Evolutionary conservation across 2,888 invertebrate species (phyloP), one percentile per base, ranked within the genome.

Genomic region (Serripes groenlandicus): DNA sequence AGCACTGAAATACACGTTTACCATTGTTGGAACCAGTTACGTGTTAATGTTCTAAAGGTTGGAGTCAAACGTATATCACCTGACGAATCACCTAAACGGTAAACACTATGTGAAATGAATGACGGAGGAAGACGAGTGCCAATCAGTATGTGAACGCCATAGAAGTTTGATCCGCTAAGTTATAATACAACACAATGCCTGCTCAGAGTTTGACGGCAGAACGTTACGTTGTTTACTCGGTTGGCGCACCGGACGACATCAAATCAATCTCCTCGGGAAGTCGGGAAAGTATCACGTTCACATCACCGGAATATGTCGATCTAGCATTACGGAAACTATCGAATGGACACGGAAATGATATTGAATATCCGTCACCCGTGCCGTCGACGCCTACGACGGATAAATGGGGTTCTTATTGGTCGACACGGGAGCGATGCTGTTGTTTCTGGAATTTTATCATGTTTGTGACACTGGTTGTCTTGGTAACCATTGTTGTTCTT

Each of bases 331-430:
- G 58, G 5, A 78, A 84, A 62, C 42, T 71, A 4, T 58, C 73
- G 26, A 73, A 74, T 4, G 68, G 60, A 3, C 74, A 70, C 34
- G 74, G 71, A 18, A 49, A 66, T 11, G 3, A 66, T 0, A 54
- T 66, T 4, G 2, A 42, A n/a, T 35, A 71, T 4, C 26, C 71
- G n/a, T 81, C 85, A 7, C 85, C 85, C 5, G 78, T 32, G 3
- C 56, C 75, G 15, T 86, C 85, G 0, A 66, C 81, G 15, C 66
- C 74, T 4, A 76, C 76, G 1, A 75, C 78, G 1, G 85, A 85
- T 28, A 81, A 76, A 54, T 86, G 85, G 85, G 83, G 82, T 28
- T 83, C 85, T 1, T 86, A 86, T 71, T 86, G 85, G 85, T 80
- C 85, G 3, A 80, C 58, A 68, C 30, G 85, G 3, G 85, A 86